Base-by-base conservation (phyloP, 2,888 invertebrate species). In the Hyposoter dolosus region DNA sequence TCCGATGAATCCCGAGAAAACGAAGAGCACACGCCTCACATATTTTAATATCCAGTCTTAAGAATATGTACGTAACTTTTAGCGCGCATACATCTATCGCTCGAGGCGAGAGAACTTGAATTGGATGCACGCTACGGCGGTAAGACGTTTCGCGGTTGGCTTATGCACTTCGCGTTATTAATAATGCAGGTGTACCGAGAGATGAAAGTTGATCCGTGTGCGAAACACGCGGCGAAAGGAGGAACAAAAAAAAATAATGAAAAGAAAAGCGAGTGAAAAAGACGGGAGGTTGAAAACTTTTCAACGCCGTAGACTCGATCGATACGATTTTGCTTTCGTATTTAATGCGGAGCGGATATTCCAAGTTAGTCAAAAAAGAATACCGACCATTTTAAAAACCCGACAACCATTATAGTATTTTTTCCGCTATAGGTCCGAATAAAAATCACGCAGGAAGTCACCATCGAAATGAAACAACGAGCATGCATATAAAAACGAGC, bases 141-240 rank as follows among this genome's bases (percentile, higher is more conserved):
- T 71, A 17, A 65, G 53, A 65, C 72, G 63, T 69, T 68, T 69
- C 43, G 40, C 40, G 35, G 68, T 68, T 69, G 83, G 79, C 75
- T 84, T 80, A 75, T 80, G 83, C 79, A 80, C 79, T 79, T 80
- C 50, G 80, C 43, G 75, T 79, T 80, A 84, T 84, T 80, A 80
- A 84, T 84, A 84, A 84, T 80, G 75, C 79, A 84, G 79, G 74
- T 53, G 35, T 69, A 56, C 47, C 53, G 35, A 53, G 40, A 56
- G 69, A 69, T 53, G 56, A 72, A 35, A 72, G 72, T 50, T 43
- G 53, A 75, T 56, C 66, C 53, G 63, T 68, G 66, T 43, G 66
- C 43, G 45, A 45, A 69, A 69, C 40, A 45, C 28, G 43, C 45
- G 12, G 23, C 23, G 12, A 15, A 45, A 28, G 23, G 28, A 45